These are phyloP conservation scores for Lophius americanus DNA, from an alignment of 2,797 vertebrate genomes.

Conservation along the genomic window DNA sequence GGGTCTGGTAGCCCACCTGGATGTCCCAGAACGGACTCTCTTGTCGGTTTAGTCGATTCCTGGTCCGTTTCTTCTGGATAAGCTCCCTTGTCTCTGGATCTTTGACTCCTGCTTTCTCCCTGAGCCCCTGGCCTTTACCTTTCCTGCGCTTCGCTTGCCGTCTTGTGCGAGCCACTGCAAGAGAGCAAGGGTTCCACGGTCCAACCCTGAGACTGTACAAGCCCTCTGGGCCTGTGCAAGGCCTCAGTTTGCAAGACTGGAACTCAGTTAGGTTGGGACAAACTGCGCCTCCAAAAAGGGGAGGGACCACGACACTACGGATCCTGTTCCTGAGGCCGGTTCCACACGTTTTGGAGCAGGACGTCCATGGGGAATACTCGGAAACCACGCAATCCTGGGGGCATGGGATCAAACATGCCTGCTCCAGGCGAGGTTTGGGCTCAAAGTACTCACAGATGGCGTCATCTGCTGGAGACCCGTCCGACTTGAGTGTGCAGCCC, in stretches of 20 bases:
- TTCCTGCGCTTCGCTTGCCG: constrained; percentile 85
- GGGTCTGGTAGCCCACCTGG: constrained; percentile 93
- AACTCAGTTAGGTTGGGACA: constrained; percentile 96
- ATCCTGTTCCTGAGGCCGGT: constrained; percentile 90
- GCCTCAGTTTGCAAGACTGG: constrained; percentile 86
- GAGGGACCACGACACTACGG: constrained; percentile 89
- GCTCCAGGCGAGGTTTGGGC: constrained; percentile 92
- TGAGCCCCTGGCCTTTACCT: constrained; percentile 81
- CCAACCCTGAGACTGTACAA: constrained; percentile 89
- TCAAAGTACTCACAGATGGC: constrained; percentile 97
- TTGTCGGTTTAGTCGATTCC: constrained; percentile 92
- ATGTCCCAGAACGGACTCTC: constrained; percentile 95
- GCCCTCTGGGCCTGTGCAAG: constrained; percentile 85
- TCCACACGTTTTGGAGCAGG: constrained; percentile 94
- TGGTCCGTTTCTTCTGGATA: constrained; percentile 93
- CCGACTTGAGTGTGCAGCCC: constrained; percentile 87
- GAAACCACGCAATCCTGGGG: constrained; percentile 93
- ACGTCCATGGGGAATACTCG: constrained; percentile 91
- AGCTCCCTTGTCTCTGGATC: constrained; percentile 93
- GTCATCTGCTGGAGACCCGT: constrained; percentile 85
- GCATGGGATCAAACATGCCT: constrained; percentile 96
- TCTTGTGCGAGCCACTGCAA: constrained; percentile 79
- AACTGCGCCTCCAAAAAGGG: constrained; percentile 87
- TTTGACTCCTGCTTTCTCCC: constrained; percentile 81
- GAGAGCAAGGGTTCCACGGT: constrained; percentile 85